Evolutionary conservation across 2,797 vertebrate genomes (phyloP), one percentile per base, ranked within the genome.

Genomic region (Protosalanx chinensis): DNA sequence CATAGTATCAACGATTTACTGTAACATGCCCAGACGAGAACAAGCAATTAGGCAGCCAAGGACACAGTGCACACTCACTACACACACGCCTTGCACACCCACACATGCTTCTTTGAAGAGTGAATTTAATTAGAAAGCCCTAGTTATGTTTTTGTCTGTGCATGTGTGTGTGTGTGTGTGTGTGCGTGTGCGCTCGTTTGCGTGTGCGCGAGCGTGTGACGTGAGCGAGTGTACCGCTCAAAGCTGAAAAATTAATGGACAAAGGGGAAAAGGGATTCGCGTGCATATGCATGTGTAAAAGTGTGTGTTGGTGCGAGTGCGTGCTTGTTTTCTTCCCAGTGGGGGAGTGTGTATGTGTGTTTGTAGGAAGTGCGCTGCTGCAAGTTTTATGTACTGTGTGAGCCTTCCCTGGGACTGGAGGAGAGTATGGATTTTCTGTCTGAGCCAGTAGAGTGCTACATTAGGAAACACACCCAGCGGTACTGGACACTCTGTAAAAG

Each of bases 1-100:
- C 67, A 72, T 56, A 30, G 61, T 49, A 73, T 70, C 51, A 68
- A 33, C 75, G 74, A 78, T 73, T 81, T 53, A 46, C 41, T 46
- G 41, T 46, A 76, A 53, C 35, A n/a, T 37, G 51, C 30, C 65
- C 32, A 59, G 49, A 61, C 16, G 18, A 72, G 67, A 53, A 57
- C 67, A 75, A 57, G 68, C 68, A 71, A 77, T 70, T 72, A 72
- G 27, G 12, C 57, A 71, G 41, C 58, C 70, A 68, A 72, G 66
- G 72, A 70, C 68, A 59, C 58, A 6, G 8, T 64, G 30, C 29
- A 23, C 61, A 13, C 59, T 23, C 33, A 7, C 37, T 10, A 3
- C 8, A 41, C 15, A 35, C 51, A 30, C 23, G 62, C 69, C 56
- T 72, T 32, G 56, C 27, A n/a, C 32, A 72, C 62, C 49, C 74